Percentiles rank a stretch among this genome's conserved stretches.
phyloP scores from a whole-genome alignment of 2,888 invertebrate species.

The Leptura quadrifasciata region DNA sequence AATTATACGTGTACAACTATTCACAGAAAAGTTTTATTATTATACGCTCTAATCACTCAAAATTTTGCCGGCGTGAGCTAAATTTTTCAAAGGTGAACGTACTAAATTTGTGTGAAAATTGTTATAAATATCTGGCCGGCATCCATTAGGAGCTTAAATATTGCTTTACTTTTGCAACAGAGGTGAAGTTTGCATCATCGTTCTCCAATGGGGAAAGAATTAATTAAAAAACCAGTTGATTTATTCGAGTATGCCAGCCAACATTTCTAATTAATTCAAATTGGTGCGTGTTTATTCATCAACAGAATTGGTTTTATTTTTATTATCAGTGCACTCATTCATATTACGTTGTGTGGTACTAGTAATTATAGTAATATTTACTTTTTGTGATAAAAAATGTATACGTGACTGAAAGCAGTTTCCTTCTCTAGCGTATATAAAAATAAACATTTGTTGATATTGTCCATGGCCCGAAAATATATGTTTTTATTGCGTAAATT shows the following conservation, averaged over 20 bases:
- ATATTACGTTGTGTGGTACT: background rate
- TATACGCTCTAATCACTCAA: slow-evolving; percentile 15
- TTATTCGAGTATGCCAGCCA: background rate
- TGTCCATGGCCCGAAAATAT: slow-evolving; percentile 15
- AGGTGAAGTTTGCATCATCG: background rate
- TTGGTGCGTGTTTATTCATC: slow-evolving; percentile 1
- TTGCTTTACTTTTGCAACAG: background rate
- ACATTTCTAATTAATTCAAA: slow-evolving; percentile 1
- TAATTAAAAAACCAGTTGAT: slow-evolving; percentile 3
- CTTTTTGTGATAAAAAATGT: slow-evolving; percentile 14
- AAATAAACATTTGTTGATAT: slow-evolving; percentile 17
- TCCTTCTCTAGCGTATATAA: background rate
- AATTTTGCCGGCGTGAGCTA: background rate
- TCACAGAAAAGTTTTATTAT: slow-evolving; percentile 30
- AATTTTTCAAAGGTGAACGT: slow-evolving; percentile 22
- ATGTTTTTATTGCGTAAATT: slow-evolving; percentile 7
- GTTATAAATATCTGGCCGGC: background rate
- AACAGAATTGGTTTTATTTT: background rate
- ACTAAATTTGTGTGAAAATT: slow-evolving; percentile 17
- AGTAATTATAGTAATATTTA: background rate
- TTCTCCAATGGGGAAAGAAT: background rate
- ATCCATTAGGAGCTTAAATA: background rate
- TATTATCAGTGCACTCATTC: background rate
- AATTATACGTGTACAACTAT: slow-evolving; percentile 16
- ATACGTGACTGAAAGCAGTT: slow-evolving; percentile 27